Percentiles rank a stretch among this genome's conserved stretches.
These are phyloP conservation scores for Micrasema longulum DNA, from an alignment of 1,140 invertebrate genomes.

Conservation along the genomic window DNA sequence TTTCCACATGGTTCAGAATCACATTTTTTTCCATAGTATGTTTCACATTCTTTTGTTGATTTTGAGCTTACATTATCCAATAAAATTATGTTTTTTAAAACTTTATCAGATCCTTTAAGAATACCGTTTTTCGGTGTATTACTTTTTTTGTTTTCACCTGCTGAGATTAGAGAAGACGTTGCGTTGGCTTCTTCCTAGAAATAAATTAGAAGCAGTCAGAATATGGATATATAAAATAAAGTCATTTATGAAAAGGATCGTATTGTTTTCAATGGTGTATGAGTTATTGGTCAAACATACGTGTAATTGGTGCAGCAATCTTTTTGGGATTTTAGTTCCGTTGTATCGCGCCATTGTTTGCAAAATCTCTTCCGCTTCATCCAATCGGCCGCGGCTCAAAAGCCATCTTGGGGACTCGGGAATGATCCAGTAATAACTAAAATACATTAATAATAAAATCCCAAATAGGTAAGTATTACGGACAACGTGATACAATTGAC, in stretches of 20 bases:
- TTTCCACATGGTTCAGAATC: constrained; percentile 20
- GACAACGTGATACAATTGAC: no score
- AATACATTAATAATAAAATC: no score
- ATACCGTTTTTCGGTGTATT: neutral
- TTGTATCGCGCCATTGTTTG: constrained; percentile 76
- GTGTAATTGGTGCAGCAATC: constrained; percentile 26
- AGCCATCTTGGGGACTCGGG: constrained; percentile 90
- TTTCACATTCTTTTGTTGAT: constrained; percentile 1
- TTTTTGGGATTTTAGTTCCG: constrained; percentile 57
- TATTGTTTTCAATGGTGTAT: neutral
- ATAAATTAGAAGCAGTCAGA: neutral
- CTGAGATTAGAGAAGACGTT: neutral
- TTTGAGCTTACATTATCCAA: no score
- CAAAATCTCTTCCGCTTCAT: constrained; percentile 79
- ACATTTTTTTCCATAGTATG: constrained; percentile 9
- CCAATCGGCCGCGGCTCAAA: constrained; percentile 78
- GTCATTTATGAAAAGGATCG: neutral
- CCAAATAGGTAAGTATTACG: no score
- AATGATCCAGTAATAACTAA: constrained; percentile 78
- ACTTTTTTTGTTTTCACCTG: constrained; percentile 16
- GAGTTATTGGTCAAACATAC: constrained; percentile 16
- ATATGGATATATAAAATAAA: neutral
- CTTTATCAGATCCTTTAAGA: no score
- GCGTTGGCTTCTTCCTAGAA: constrained; percentile 30
- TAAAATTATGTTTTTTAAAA: no score